phyloP scores from a whole-genome alignment of 1,140 invertebrate genomes.

The Drusus annulatus region DNA sequence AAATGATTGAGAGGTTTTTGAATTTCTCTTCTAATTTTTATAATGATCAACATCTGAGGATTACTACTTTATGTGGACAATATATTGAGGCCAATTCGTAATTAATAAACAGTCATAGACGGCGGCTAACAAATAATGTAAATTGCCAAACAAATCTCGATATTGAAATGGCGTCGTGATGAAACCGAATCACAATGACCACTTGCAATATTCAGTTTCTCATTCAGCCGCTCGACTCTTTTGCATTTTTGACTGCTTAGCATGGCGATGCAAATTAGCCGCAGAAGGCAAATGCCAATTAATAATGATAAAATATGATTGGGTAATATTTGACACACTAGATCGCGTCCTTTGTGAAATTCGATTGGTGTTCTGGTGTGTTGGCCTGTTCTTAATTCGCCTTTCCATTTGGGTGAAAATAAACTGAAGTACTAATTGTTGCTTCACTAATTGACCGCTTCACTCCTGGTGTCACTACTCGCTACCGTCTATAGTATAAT shows the following conservation, averaged over 20 bases:
- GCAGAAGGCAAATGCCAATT: conserved; percentile 14
- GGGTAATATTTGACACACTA: neutral
- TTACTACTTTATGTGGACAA: neutral
- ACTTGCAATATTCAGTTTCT: neutral
- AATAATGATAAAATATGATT: conserved; percentile 24
- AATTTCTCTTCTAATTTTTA: no score
- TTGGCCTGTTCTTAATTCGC: neutral
- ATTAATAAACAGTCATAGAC: neutral
- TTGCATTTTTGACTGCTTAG: conserved; percentile 18
- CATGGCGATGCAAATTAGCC: conserved; percentile 23
- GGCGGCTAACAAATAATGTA: conserved; percentile 13
- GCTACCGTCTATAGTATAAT: no score
- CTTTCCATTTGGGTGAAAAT: neutral
- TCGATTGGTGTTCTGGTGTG: neutral
- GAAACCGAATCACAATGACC: conserved; percentile 28
- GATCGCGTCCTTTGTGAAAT: conserved; percentile 14
- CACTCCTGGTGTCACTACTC: no score
- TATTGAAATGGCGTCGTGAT: conserved; percentile 16
- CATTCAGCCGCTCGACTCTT: neutral
- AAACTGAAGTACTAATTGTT: neutral
- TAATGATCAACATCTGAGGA: no score
- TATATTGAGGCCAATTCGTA: neutral
- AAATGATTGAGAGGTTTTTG: no score
- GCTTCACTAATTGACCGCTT: no score
- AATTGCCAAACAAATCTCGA: conserved; percentile 20